Percentiles rank a stretch among this genome's conserved stretches.
Conservation (phyloP, 2,888 invertebrate genomes). For the Bembecia ichneumoniformis region DNA sequence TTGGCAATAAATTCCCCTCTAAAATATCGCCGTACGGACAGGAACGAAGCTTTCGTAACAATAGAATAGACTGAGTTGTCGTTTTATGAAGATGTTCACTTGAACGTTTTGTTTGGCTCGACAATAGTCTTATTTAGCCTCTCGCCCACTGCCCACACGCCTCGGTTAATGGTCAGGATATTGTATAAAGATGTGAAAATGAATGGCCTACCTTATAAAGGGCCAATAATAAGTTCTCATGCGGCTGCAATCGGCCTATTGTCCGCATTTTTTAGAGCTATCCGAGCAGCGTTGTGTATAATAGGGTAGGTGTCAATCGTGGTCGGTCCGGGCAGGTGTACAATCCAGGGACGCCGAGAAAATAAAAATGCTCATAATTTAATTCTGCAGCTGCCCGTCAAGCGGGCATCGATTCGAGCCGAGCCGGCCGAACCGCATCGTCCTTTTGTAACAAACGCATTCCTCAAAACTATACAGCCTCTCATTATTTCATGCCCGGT, state of each 20-base stretch:
- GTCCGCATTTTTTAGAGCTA: conserved; percentile 54
- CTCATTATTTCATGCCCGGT: conserved; percentile 23
- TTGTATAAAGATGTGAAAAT: conserved; percentile 69
- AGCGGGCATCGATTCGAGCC: conserved; percentile 52
- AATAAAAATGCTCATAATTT: conserved; percentile 69
- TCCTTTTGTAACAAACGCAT: conserved; percentile 53
- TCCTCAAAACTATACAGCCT: conserved; percentile 46
- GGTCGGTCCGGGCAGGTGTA: conserved; percentile 7
- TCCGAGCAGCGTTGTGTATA: conserved; percentile 42
- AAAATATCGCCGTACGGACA: conserved; percentile 47
- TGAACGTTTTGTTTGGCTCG: conserved; percentile 59
- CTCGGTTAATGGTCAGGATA: conserved; percentile 60
- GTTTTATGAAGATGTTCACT: conserved; percentile 68
- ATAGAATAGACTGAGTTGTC: conserved; percentile 46
- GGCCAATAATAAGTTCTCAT: conserved; percentile 69
- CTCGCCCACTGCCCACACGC: conserved; percentile 69
- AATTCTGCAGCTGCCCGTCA: conserved; percentile 68
- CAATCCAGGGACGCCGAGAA: conserved; percentile 19
- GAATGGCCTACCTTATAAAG: conserved; percentile 57
- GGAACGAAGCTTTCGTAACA: conserved; percentile 46
- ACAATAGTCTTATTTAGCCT: conserved; percentile 71
- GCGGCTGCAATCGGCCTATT: conserved; percentile 60
- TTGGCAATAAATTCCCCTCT: conserved; percentile 66
- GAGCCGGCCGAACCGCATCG: conserved; percentile 29
- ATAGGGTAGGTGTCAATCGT: conserved; percentile 69